Percentiles rank a stretch among this genome's conserved stretches.
phyloP scores from a whole-genome alignment of 2,888 invertebrate genomes.

The Electrophaes corylata region DNA sequence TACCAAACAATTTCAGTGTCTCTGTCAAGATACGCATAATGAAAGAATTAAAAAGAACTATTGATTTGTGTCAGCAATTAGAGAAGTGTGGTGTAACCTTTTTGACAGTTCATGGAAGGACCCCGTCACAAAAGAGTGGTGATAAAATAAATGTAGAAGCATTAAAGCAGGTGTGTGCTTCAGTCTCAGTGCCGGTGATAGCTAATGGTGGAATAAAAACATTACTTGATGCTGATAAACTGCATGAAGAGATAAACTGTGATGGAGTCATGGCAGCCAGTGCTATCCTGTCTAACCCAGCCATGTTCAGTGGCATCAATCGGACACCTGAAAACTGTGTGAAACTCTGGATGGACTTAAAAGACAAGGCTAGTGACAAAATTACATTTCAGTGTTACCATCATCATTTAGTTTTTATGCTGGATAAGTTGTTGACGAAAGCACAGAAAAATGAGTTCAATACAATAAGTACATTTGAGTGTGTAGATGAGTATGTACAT shows the following conservation, averaged over 20 bases:
- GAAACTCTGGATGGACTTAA: slow-evolving; percentile 91
- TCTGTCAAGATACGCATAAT: slow-evolving; percentile 96
- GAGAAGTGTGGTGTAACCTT: slow-evolving; percentile 95
- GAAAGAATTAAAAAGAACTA: slow-evolving; percentile 87
- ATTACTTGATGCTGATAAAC: slow-evolving; percentile 87
- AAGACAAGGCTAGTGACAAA: slow-evolving; percentile 83
- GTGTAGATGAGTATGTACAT: slow-evolving; percentile 88
- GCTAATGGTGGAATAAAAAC: slow-evolving; percentile 96
- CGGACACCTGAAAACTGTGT: slow-evolving; percentile 91
- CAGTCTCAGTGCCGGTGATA: slow-evolving; percentile 91
- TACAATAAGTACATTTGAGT: slow-evolving; percentile 86
- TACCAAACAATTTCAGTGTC: slow-evolving; percentile 91
- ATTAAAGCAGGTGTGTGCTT: slow-evolving; percentile 88
- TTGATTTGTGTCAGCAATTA: slow-evolving; percentile 91
- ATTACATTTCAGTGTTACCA: slow-evolving; percentile 94
- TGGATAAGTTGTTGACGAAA: slow-evolving; percentile 91
- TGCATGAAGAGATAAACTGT: slow-evolving; percentile 88
- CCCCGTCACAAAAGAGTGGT: slow-evolving; percentile 90
- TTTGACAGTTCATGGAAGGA: slow-evolving; percentile 96
- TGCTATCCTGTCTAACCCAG: slow-evolving; percentile 95
- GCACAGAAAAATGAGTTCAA: slow-evolving; percentile 91
- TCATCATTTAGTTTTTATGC: slow-evolving; percentile 98
- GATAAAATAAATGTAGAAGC: slow-evolving; percentile 89
- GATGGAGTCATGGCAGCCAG: slow-evolving; percentile 97
- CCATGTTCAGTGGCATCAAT: slow-evolving; percentile 90